Percentiles rank a stretch among this genome's conserved stretches.
Evolutionary conservation across 1,140 invertebrate genomes (phyloP).

Genomic region (Lordiphosa stackelbergi): DNA sequence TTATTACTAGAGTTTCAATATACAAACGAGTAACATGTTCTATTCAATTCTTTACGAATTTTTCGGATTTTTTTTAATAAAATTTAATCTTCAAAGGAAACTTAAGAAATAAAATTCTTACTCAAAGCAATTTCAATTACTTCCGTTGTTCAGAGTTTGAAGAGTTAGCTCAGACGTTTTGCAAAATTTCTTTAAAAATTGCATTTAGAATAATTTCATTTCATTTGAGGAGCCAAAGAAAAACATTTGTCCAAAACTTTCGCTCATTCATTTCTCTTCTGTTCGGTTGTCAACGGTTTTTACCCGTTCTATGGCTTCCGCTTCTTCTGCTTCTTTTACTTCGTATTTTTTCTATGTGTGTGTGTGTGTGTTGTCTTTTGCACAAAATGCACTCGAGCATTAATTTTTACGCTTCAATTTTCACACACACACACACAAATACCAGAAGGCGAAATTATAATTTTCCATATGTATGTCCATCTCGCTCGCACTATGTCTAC

Average conservation of each 20-base stretch:
- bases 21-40: too few species aligned
- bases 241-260: conserved; percentile 38
- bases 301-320: conserved; percentile 6
- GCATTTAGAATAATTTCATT: conserved; percentile 40
- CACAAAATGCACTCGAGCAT: conserved; percentile 63
- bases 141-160: too few species aligned
- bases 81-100: too few species aligned
- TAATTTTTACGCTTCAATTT: conserved; percentile 72
- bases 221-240: conserved; percentile 24
- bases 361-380: conserved; percentile 60
- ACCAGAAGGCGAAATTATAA: conserved; percentile 52
- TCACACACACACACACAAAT: conserved; percentile 42
- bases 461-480: conserved; percentile 54
- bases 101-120: too few species aligned
- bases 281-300: conserved; percentile 32
- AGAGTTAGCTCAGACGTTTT: too few species aligned
- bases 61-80: too few species aligned
- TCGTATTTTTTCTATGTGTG: conserved; percentile 13
- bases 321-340: conserved; percentile 14
- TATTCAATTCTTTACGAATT: too few species aligned
- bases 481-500: conserved; percentile 27
- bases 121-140: too few species aligned
- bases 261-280: conserved; percentile 10
- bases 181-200: conserved; percentile 4
- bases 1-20: too few species aligned